Conservation (phyloP, 2,888 invertebrate genomes). For the Balanococcus diminutus region DNA sequence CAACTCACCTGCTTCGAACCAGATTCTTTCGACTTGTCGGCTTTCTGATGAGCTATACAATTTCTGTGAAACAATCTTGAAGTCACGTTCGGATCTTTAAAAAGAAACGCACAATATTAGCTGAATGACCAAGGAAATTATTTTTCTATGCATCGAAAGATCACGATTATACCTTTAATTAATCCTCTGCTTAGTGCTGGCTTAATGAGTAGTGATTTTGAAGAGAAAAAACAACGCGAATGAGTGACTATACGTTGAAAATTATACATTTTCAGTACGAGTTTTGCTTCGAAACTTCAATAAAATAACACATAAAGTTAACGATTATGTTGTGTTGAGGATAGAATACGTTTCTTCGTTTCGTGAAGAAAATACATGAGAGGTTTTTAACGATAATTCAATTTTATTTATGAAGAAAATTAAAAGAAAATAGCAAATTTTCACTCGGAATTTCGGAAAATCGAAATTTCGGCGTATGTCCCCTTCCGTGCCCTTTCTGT, state of each 20-base stretch:
- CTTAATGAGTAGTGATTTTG: neutral
- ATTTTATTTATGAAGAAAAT: neutral
- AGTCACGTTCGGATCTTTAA: neutral
- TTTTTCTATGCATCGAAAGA: neutral
- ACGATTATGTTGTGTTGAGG: neutral
- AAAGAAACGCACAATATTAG: neutral
- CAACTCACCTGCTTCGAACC: neutral
- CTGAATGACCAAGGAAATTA: neutral
- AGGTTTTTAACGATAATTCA: neutral
- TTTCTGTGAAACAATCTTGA: conserved; percentile 3
- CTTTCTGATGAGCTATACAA: neutral
- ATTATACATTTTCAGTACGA: neutral
- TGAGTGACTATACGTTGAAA: neutral
- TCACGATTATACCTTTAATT: neutral
- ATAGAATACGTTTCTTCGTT: neutral
- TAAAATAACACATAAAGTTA: neutral
- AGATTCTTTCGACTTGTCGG: neutral
- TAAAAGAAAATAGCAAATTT: neutral
- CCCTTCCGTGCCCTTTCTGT: too few relatives aligned
- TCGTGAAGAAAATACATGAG: neutral
- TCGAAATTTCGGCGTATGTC: neutral
- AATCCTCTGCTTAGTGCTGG: neutral
- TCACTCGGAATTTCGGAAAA: neutral
- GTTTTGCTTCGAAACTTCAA: neutral
- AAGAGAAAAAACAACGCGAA: neutral